Percentiles rank a stretch among this genome's conserved stretches.
phyloP scores from a whole-genome alignment of 2,113 vertebrate species.

The Paraplagusia blochii region DNA sequence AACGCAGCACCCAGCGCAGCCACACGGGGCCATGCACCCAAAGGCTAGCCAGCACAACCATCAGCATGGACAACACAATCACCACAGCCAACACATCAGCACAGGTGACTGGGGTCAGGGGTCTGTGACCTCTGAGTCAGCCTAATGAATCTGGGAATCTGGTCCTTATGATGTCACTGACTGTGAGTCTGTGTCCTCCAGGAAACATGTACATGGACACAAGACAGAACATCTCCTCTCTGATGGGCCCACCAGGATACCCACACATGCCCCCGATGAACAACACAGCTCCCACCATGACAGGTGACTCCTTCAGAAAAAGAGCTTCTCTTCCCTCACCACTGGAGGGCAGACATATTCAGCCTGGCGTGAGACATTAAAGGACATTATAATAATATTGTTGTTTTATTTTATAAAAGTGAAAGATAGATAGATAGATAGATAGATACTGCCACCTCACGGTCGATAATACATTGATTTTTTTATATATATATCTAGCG shows the following conservation, averaged over 20 bases:
- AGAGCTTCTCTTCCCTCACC: too few relatives aligned
- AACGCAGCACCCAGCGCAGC: constrained; percentile 60
- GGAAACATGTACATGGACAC: constrained; percentile 86
- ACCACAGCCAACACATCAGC: constrained; percentile 72
- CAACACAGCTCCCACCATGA: constrained; percentile 77
- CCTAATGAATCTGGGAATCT: too few relatives aligned
- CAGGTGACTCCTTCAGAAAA: constrained; percentile 70
- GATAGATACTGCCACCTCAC: too few relatives aligned
- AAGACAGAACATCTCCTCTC: constrained; percentile 82
- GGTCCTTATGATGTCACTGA: too few relatives aligned
- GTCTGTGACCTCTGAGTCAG: too few relatives aligned
- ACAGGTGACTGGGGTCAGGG: constrained; percentile 61
- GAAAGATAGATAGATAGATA: too few relatives aligned
- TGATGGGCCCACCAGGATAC: constrained; percentile 85
- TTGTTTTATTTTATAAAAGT: too few relatives aligned
- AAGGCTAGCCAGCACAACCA: constrained; percentile 72
- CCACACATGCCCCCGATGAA: constrained; percentile 81
- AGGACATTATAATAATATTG: too few relatives aligned
- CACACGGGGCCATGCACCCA: constrained; percentile 78
- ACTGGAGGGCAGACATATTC: too few relatives aligned
- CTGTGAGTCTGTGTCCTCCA: constrained; percentile 61
- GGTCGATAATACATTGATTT: too few relatives aligned
- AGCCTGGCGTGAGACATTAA: too few relatives aligned
- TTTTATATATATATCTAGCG: too few relatives aligned
- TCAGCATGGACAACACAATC: constrained; percentile 69